These are phyloP conservation scores for Ctenosaura bakeri DNA, from an alignment of 2,797 vertebrate genomes.

Conservation along the genomic window DNA sequence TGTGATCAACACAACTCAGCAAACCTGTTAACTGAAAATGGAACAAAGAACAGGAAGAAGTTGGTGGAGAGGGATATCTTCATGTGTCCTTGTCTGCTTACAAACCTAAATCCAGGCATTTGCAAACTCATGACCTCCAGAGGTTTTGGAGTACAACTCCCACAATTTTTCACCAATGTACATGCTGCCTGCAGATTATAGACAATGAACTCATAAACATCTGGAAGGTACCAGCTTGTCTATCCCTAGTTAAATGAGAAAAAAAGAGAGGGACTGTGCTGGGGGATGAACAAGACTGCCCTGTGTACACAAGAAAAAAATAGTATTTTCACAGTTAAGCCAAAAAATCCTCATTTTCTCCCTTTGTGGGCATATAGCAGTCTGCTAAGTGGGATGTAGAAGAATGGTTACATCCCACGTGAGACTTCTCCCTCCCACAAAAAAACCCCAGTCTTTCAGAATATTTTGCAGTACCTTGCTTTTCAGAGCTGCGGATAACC, in stretches of 20 bases:
- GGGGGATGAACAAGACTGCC: not conserved
- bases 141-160: not conserved
- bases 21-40: constrained; percentile 7
- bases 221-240: not conserved
- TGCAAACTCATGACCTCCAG: not conserved
- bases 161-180: not conserved
- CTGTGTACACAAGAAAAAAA: not conserved
- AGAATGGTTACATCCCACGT: not conserved
- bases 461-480: not conserved
- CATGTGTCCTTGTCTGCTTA: not conserved
- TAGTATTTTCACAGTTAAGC: not conserved
- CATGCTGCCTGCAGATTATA: not conserved
- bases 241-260: not conserved
- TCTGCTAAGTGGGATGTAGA: not conserved
- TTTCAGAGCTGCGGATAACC: not conserved
- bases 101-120: not conserved
- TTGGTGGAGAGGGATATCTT: not conserved
- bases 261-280: not conserved
- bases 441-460: not conserved
- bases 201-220: not conserved
- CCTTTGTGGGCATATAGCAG: not conserved
- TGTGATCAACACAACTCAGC: not conserved
- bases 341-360: not conserved
- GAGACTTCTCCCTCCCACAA: not conserved
- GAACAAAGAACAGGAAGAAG: not conserved